Conservation (phyloP, 1,140 invertebrate species). For the Coelopa frigida region DNA sequence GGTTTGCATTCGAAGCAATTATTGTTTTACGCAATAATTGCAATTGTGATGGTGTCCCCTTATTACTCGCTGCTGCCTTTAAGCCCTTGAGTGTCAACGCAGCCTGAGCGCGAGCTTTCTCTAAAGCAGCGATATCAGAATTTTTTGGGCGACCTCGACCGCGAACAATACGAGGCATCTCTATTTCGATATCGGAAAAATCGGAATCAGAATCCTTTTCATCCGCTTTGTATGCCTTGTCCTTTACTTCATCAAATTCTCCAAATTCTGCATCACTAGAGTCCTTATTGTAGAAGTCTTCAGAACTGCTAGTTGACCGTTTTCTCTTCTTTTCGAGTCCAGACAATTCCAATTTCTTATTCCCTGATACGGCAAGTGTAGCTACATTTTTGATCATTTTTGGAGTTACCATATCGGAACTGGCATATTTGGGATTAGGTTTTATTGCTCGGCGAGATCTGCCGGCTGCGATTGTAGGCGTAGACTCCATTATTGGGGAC, state of each 20-base stretch:
- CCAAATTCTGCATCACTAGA: constrained; percentile 23
- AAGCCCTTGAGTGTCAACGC: background rate
- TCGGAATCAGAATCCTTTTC: constrained; percentile 20
- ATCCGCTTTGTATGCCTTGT: constrained; percentile 27
- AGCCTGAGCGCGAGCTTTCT: too few relatives aligned
- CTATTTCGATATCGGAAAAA: too few relatives aligned
- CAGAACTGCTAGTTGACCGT: constrained; percentile 13
- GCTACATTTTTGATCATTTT: constrained; percentile 25
- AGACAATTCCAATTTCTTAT: too few relatives aligned
- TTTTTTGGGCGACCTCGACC: too few relatives aligned
- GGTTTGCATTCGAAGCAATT: constrained; percentile 5
- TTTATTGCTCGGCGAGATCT: constrained; percentile 40
- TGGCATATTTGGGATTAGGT: constrained; percentile 41
- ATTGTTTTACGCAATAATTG: constrained; percentile 3
- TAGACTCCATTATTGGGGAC: too few relatives aligned
- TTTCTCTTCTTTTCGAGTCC: background rate
- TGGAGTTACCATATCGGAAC: constrained; percentile 37
- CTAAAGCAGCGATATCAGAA: too few relatives aligned
- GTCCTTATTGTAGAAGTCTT: constrained; percentile 22
- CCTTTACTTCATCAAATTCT: constrained; percentile 21
- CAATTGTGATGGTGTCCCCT: constrained; percentile 2
- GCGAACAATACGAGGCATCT: too few relatives aligned
- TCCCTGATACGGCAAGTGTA: constrained; percentile 3
- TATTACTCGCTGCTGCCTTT: too few relatives aligned
- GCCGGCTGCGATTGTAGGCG: constrained; percentile 36